Percentiles rank a stretch among this genome's conserved stretches.
phyloP scores from a whole-genome alignment of 2,888 invertebrate genomes.

The Agrypnus murinus region DNA sequence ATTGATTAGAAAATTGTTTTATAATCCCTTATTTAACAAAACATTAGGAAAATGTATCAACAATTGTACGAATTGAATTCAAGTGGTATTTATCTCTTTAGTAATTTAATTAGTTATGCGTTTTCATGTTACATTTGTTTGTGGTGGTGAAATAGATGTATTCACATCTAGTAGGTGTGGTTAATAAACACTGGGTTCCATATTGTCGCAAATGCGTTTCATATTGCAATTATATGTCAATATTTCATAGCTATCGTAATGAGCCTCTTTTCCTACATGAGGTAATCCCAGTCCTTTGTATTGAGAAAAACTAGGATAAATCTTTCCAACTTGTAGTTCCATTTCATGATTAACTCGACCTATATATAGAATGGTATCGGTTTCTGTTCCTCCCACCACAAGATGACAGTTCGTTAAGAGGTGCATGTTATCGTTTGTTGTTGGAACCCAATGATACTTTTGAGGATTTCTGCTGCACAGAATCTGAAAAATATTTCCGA shows the following conservation, averaged over 20 bases:
- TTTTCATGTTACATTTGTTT: too few relatives aligned
- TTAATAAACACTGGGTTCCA: conserved; percentile 13
- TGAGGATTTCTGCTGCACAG: conserved; percentile 32
- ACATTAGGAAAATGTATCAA: too few relatives aligned
- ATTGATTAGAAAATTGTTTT: too few relatives aligned
- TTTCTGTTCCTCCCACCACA: conserved; percentile 39
- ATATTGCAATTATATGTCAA: conserved; percentile 35
- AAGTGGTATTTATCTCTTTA: too few relatives aligned
- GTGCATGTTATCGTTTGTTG: conserved; percentile 38
- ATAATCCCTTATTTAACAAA: too few relatives aligned
- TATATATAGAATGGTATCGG: conserved; percentile 37
- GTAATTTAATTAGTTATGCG: too few relatives aligned
- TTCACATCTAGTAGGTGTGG: too few relatives aligned
- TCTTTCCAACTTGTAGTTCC: conserved; percentile 37
- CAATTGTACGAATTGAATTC: too few relatives aligned
- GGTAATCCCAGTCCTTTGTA: conserved; percentile 39
- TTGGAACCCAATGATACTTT: conserved; percentile 32
- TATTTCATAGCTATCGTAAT: conserved; percentile 35
- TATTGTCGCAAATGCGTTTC: conserved; percentile 16
- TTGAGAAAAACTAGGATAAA: conserved; percentile 37
- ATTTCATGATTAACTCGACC: conserved; percentile 42
- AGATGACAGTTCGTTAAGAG: conserved; percentile 40
- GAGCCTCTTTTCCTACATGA: conserved; percentile 37
- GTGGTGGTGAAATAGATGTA: too few relatives aligned
- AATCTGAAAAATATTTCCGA: conserved; percentile 45